These are phyloP conservation scores for Tetraodon nigroviridis DNA, from an alignment of 2,113 vertebrate genomes.

Conservation along the genomic window DNA sequence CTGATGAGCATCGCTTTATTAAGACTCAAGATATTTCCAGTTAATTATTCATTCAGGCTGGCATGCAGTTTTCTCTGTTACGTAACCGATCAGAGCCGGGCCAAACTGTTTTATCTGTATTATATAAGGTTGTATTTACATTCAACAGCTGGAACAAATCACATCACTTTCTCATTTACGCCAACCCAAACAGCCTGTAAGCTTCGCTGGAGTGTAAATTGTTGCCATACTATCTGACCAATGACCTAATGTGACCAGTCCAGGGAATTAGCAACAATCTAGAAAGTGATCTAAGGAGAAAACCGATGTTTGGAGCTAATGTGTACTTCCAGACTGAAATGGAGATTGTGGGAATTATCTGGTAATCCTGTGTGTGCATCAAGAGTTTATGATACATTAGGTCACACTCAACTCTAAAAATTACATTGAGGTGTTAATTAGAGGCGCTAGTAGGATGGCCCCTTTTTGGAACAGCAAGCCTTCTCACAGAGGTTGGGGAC, in stretches of 20 bases:
- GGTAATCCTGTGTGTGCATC: conserved; percentile 48
- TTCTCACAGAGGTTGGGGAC: conserved; percentile 16
- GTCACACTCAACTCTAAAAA: background rate
- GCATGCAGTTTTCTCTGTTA: background rate
- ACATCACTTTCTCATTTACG: too few species aligned
- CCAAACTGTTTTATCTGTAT: background rate
- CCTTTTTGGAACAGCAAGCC: background rate
- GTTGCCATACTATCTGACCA: conserved; percentile 23
- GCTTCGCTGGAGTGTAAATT: background rate
- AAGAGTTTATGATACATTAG: conserved; percentile 38
- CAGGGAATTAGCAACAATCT: conserved; percentile 12
- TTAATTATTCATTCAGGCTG: too few species aligned
- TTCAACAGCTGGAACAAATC: too few species aligned
- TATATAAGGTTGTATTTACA: too few species aligned
- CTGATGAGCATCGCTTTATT: too few species aligned
- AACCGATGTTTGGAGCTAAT: background rate
- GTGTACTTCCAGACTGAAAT: conserved; percentile 38
- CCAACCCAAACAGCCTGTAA: background rate
- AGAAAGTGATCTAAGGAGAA: conserved; percentile 29
- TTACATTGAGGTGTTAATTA: conserved; percentile 13
- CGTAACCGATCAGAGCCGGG: background rate
- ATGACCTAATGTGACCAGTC: conserved; percentile 6
- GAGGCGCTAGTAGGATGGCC: conserved; percentile 4
- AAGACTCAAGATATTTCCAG: too few species aligned
- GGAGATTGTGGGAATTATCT: conserved; percentile 42